Conservation (phyloP, 2,888 invertebrate genomes). For the Oconnorella tubifera region DNA sequence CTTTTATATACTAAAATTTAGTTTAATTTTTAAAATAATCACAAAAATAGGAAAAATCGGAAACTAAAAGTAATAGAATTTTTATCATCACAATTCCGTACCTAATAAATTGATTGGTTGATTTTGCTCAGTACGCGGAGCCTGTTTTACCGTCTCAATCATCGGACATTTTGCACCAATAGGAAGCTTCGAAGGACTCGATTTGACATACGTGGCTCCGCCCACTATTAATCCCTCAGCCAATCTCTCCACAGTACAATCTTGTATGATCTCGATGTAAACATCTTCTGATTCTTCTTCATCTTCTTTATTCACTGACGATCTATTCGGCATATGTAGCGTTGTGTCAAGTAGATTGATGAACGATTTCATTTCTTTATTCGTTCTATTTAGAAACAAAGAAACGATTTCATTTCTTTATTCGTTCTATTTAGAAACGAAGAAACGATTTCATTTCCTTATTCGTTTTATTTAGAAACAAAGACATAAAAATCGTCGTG, state of each 20-base stretch:
- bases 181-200: conserved; percentile 2
- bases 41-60: too few relatives aligned
- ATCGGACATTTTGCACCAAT: not conserved
- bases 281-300: not conserved
- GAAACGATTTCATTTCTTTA: conserved; percentile 14
- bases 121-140: too few relatives aligned
- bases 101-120: too few relatives aligned
- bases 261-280: not conserved
- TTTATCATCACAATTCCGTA: too few relatives aligned
- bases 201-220: conserved; percentile 1
- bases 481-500: too few relatives aligned
- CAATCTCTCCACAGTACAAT: not conserved
- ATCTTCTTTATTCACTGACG: not conserved
- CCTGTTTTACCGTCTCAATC: not conserved
- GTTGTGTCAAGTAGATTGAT: conserved; percentile 10
- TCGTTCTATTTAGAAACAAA: too few relatives aligned
- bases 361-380: conserved; percentile 14
- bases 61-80: too few relatives aligned
- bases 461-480: not conserved
- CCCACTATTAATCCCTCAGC: not conserved
- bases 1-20: too few relatives aligned
- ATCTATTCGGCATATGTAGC: conserved; percentile 1
- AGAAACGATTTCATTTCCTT: conserved; percentile 14
- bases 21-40: too few relatives aligned
- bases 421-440: not conserved